phyloP scores from a whole-genome alignment of 2,797 vertebrate species.

The Pantherophis alleghaniensis region DNA sequence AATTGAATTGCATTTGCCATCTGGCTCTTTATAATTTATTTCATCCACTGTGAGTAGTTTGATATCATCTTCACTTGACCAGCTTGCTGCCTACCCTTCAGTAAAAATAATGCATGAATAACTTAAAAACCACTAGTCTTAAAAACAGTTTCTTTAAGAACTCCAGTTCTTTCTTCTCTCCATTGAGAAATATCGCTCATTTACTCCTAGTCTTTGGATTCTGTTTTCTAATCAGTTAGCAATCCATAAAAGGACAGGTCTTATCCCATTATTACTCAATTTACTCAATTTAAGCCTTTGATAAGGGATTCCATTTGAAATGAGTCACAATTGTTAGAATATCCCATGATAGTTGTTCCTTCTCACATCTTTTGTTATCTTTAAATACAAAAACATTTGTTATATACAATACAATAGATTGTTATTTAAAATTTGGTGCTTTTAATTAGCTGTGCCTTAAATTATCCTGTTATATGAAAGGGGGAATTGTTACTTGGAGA shows the following conservation, averaged over 20 bases:
- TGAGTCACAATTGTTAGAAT: neutral
- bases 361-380: neutral
- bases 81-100: neutral
- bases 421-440: neutral
- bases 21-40: neutral
- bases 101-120: neutral
- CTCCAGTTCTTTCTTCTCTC: neutral
- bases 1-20: neutral
- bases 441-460: neutral
- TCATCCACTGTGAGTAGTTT: neutral
- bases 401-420: neutral
- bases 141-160: neutral
- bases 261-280: neutral
- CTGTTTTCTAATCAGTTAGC: neutral
- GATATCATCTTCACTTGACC: neutral
- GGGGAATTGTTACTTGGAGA: neutral
- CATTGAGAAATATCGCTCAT: neutral
- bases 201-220: neutral
- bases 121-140: neutral
- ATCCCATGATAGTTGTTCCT: neutral
- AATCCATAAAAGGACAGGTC: neutral
- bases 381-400: neutral
- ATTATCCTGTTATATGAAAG: neutral
- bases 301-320: neutral
- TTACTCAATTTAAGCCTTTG: neutral